Evolutionary conservation across 2,888 invertebrate species (phyloP), one percentile per base, ranked within the genome.

Genomic region (Teinopalpus imperialis): DNA sequence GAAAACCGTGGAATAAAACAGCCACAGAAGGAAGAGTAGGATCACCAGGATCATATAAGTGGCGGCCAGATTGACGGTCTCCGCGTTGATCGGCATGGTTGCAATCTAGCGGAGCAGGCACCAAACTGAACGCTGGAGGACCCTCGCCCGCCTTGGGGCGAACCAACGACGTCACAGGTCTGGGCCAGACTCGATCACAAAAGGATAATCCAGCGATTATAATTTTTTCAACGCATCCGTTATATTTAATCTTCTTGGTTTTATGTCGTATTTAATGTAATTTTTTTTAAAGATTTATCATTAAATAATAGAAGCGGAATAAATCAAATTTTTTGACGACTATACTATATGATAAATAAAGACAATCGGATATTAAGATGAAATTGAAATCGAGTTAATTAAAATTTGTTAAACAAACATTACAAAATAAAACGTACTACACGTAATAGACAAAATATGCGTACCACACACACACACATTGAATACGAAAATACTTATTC

Each of bases 41-140:
- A 92, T 78, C 49, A 93, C 91, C 42, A 94, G 88, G 71, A 94
- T 93, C 74, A 92, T 83, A 69, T 93, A 94, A 43, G 94, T 94
- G 60, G 93, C 92, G 40, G 93, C 89, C 58, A 94, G 86, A 73
- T 92, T 93, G 41, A 90, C 90, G 30, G 92, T 91, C 78, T 93
- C 93, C 20, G 89, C 87, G 81, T 89, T 89, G 70, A 86, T 78
- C 63, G 86, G 78, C 89, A 89, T 89, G 79, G 59, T 69, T 65
- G 70, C 70, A 60, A 60, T 61, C 59, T 60, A 59, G 55, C 62
- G 60, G 63, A 57, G 41, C 35, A 42, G 44, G 43, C 60, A 59
- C 69, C n/a, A n/a, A 53, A 81, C 82, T 78, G 79, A 71, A 49
- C 67, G 63, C 54, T 52, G 54, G 63, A 66, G 63, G 66, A 68